These are phyloP conservation scores for Ditula angustiorana DNA, from an alignment of 2,888 invertebrate species.

Conservation along the genomic window DNA sequence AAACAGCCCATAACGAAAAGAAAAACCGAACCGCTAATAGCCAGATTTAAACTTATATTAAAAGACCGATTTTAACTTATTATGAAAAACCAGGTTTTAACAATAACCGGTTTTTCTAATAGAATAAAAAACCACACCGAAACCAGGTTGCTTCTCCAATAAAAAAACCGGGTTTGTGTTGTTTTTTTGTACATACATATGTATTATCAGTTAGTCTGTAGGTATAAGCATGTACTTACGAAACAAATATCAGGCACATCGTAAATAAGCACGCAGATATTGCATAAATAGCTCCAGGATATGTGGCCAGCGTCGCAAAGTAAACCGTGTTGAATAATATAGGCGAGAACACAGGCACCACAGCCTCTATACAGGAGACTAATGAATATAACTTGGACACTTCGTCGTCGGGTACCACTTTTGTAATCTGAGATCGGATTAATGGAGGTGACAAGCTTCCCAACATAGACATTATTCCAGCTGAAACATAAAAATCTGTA, in stretches of 20 bases:
- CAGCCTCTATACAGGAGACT: constrained; percentile 39
- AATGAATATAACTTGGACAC: constrained; percentile 41
- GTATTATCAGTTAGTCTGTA: background rate
- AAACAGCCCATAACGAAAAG: no score
- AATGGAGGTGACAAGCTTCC: constrained; percentile 40
- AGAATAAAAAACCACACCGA: no score
- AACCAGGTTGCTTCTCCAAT: no score
- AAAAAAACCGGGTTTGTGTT: no score
- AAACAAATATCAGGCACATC: constrained; percentile 37
- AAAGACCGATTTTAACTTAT: no score
- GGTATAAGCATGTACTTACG: constrained; percentile 31
- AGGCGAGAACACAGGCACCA: constrained; percentile 41
- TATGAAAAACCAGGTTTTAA: no score
- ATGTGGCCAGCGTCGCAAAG: constrained; percentile 29
- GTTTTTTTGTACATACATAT: no score
- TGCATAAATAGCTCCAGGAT: constrained; percentile 41
- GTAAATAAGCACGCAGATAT: constrained; percentile 38
- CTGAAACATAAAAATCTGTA: constrained; percentile 38
- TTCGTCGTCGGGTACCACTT: constrained; percentile 39
- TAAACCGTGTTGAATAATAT: constrained; percentile 40
- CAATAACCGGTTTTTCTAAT: no score
- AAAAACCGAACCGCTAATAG: no score
- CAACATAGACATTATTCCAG: constrained; percentile 40
- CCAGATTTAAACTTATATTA: no score
- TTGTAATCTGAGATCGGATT: constrained; percentile 42